These are phyloP conservation scores for Psettodes erumei DNA, from an alignment of 2,113 vertebrate genomes.

Conservation along the genomic window DNA sequence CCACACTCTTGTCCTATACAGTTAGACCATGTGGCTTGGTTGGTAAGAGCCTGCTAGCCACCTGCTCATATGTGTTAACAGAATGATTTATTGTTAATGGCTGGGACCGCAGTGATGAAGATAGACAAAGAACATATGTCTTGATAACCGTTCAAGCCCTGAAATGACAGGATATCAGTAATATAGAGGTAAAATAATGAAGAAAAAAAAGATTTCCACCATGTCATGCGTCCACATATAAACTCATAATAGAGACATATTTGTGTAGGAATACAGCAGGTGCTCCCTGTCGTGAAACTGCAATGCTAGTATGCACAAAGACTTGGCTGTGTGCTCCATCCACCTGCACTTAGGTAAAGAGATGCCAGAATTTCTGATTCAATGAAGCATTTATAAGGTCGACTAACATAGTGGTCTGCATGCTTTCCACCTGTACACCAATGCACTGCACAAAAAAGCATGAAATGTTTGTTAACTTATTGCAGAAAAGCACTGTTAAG, in stretches of 20 bases:
- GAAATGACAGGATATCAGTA: constrained; percentile 30
- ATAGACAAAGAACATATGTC: constrained; percentile 40
- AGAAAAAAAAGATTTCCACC: neutral
- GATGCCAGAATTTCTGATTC: constrained; percentile 69
- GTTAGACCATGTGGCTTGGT: constrained; percentile 31
- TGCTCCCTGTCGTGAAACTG: constrained; percentile 55
- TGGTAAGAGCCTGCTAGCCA: constrained; percentile 53
- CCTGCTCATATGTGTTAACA: constrained; percentile 63
- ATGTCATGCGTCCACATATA: constrained; percentile 38
- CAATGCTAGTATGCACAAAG: constrained; percentile 65
- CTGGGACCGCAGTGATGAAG: constrained; percentile 12
- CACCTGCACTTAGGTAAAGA: constrained; percentile 71
- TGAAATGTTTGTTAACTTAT: constrained; percentile 1
- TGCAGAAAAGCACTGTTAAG: constrained; percentile 2
- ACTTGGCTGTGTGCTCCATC: constrained; percentile 64
- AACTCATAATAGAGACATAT: constrained; percentile 46
- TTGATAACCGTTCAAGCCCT: constrained; percentile 22
- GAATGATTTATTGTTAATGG: constrained; percentile 62
- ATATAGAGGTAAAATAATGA: constrained; percentile 3
- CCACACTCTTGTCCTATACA: constrained; percentile 34
- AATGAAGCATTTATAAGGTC: constrained; percentile 66
- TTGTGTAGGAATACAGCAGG: constrained; percentile 62
- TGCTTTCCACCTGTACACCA: constrained; percentile 39
- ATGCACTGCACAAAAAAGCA: neutral
- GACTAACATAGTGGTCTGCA: constrained; percentile 45